A percentile compares a stretch with the other conserved stretches of the same genome.
Evolutionary conservation across 1,140 invertebrate genomes (phyloP).

Genomic region (Drosophila pachea): DNA sequence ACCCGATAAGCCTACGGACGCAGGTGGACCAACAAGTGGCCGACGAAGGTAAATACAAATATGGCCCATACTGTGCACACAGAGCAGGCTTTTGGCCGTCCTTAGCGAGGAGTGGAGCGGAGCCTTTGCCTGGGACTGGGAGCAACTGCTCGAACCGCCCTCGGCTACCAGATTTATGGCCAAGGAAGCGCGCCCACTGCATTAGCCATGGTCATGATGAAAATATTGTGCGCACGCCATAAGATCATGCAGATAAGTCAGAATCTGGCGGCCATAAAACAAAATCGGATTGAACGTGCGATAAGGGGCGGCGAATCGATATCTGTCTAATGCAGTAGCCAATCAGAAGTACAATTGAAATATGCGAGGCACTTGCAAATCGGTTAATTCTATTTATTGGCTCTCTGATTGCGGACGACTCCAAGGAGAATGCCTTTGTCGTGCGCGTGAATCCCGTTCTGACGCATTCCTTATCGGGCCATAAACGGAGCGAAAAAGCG

Average conservation of each 20-base stretch:
- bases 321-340: slow-evolving; percentile 14
- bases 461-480: neutral
- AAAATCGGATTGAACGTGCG: slow-evolving; percentile 12
- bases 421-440: too few species aligned
- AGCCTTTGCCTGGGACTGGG: too few species aligned
- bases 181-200: slow-evolving; percentile 10
- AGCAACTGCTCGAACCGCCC: slow-evolving; percentile 1
- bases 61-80: neutral
- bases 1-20: slow-evolving; percentile 6
- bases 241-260: slow-evolving; percentile 14
- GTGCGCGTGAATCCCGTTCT: neutral
- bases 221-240: slow-evolving; percentile 7
- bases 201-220: neutral
- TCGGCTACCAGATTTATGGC: slow-evolving; percentile 21
- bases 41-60: neutral
- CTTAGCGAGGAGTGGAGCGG: too few species aligned
- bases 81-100: too few species aligned
- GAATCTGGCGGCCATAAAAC: slow-evolving; percentile 21
- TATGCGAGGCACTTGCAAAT: neutral
- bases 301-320: neutral
- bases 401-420: too few species aligned
- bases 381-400: neutral
- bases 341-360: too few species aligned
- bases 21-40: neutral
- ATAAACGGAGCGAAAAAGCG: too few species aligned